Evolutionary conservation across 1,140 invertebrate species (phyloP).

Genomic region (Phthorimaea operculella): DNA sequence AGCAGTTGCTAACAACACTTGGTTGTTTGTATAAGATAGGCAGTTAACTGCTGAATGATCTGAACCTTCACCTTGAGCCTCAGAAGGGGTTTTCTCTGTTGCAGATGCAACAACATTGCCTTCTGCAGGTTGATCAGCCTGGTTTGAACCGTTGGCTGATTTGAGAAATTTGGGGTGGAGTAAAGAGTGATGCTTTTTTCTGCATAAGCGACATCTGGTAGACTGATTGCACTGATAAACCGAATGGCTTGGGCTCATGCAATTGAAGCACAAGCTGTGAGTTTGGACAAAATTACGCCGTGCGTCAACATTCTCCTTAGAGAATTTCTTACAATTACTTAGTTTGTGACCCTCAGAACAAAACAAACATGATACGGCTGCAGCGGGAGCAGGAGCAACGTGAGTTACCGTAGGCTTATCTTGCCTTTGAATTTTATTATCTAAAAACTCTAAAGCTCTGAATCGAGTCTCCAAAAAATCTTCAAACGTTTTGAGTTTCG

Average conservation of each 20-base stretch:
- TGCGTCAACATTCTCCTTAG: conserved; percentile 12
- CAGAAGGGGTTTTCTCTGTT: not conserved
- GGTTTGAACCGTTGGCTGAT: not conserved
- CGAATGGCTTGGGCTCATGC: conserved; percentile 18
- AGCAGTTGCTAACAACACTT: conserved; percentile 18
- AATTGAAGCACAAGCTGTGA: conserved; percentile 24
- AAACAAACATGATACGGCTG: conserved; percentile 13
- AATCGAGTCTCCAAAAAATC: conserved; percentile 21
- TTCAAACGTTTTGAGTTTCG: conserved; percentile 19
- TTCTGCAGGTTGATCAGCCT: not conserved
- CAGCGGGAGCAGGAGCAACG: conserved; percentile 10
- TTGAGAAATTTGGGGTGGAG: conserved; percentile 3
- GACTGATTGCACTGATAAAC: conserved; percentile 6
- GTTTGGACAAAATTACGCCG: conserved; percentile 21
- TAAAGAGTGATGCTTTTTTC: conserved; percentile 1
- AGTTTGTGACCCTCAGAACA: conserved; percentile 20
- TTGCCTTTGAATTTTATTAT: conserved; percentile 12
- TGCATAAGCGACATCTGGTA: conserved; percentile 7
- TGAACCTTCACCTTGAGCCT: not conserved
- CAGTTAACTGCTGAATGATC: not conserved
- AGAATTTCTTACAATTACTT: conserved; percentile 20
- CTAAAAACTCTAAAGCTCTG: conserved; percentile 22
- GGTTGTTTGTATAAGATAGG: not conserved
- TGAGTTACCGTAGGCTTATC: conserved; percentile 3
- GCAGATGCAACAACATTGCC: not conserved